Percentiles rank a stretch among this genome's conserved stretches.
Evolutionary conservation across 2,113 vertebrate species (phyloP).

Genomic region (Falcunculus frontatus): DNA sequence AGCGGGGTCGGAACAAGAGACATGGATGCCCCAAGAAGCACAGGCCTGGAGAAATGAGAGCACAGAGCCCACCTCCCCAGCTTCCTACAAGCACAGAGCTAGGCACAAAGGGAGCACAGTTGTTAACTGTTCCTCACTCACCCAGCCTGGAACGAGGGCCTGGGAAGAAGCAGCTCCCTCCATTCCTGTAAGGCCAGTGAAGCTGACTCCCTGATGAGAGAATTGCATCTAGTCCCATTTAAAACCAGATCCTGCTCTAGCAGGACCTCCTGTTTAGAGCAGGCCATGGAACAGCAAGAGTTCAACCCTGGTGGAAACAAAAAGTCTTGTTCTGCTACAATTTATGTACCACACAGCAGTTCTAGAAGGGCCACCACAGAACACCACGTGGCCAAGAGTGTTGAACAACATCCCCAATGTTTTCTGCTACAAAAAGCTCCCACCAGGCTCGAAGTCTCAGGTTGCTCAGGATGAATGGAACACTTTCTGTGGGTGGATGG

Average conservation of each 20-base stretch:
- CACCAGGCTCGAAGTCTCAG: background rate
- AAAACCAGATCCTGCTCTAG: background rate
- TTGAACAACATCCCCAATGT: background rate
- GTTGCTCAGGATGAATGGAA: background rate
- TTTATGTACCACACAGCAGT: background rate
- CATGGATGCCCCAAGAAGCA: background rate
- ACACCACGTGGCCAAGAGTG: background rate
- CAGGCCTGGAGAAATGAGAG: background rate
- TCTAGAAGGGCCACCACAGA: background rate
- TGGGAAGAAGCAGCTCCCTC: background rate
- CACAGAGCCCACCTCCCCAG: background rate
- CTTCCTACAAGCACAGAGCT: accelerated
- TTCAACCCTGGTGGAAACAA: background rate
- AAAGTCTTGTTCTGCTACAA: background rate
- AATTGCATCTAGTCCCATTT: background rate
- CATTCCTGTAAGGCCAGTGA: background rate
- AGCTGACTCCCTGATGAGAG: background rate
- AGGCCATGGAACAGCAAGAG: background rate
- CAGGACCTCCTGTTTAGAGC: background rate
- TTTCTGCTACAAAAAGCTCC: background rate
- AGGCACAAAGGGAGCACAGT: background rate
- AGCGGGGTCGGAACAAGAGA: background rate
- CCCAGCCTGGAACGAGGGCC: background rate
- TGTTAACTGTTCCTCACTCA: background rate
- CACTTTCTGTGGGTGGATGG: background rate